Conservation (phyloP, 1,140 invertebrate species). For the Nasonia giraulti region DNA sequence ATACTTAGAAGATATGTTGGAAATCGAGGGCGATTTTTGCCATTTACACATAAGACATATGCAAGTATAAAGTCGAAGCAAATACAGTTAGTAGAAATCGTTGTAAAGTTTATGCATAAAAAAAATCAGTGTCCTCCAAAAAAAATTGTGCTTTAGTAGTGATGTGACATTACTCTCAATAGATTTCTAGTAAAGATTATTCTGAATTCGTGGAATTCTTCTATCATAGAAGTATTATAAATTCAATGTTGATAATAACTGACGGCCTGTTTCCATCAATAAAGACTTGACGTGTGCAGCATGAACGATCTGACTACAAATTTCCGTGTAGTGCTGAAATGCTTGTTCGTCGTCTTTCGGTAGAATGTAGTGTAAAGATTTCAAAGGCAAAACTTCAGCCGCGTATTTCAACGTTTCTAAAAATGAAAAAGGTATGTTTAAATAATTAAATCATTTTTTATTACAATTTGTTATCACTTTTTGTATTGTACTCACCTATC, state of each 20-base stretch:
- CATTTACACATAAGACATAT: not conserved
- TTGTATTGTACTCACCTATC: slow-evolving; percentile 68
- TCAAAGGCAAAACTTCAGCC: slow-evolving; percentile 72
- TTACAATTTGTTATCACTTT: not conserved
- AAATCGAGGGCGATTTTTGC: not conserved
- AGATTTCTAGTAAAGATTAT: slow-evolving; percentile 1
- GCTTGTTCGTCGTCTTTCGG: slow-evolving; percentile 69
- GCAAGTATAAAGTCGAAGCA: not conserved
- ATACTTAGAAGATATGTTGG: not conserved
- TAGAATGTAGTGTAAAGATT: slow-evolving; percentile 72
- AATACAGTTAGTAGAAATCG: not conserved
- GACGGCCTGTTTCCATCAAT: slow-evolving; percentile 78
- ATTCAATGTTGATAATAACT: slow-evolving; percentile 76
- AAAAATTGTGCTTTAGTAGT: not conserved
- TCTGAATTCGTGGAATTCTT: slow-evolving; percentile 20
- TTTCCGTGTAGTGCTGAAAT: slow-evolving; percentile 73
- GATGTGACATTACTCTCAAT: slow-evolving; percentile 1
- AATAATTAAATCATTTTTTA: slow-evolving; percentile 23
- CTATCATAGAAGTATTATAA: slow-evolving; percentile 63
- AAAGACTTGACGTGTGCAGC: slow-evolving; percentile 79
- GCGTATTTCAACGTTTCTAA: slow-evolving; percentile 74
- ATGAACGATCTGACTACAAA: slow-evolving; percentile 76
- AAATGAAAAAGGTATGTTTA: slow-evolving; percentile 48
- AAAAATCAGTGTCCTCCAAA: slow-evolving; percentile 16
- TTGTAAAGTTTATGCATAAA: not conserved